Base-by-base conservation (phyloP, 37 sponge, comb jelly and placozoan species). In the Tethya wilhelma region DNA sequence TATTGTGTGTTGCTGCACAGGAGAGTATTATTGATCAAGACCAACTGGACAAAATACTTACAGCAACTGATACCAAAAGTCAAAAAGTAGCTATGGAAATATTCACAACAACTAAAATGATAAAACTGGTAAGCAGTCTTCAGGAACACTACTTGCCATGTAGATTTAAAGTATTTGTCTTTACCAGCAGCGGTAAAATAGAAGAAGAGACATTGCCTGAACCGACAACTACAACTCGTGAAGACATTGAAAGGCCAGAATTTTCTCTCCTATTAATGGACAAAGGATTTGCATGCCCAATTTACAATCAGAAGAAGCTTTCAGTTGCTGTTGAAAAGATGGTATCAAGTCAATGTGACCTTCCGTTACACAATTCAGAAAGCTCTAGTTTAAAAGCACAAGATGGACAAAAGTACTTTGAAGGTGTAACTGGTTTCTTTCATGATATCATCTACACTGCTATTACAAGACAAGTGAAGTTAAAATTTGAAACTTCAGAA, bases 281-380 rank as follows among this genome's bases (percentile, higher is more conserved):
- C 41, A n/a, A 34, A 29, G 75, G 75, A 59, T 19, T 53, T 38
- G n/a, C 14, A 22, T 74, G 60, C 30, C 59, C 41, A 38, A 34
- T 74, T 20, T 59, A 36, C 60, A 59, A 37, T 38, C 60, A 56
- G 38, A 38, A 56, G 4, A 38, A 59, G 41, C 41, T 59, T 5
- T 19, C 60, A 55, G 8, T 57, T 4, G 59, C 41, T 4, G 12
- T 59, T 38, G 7, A 9, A 74, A 8, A 19, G 6, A 59, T 59
- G 58, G 25, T 59, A 56, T 30, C 60, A 28, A 56, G 38, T 19
- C 75, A 59, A 43, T 71, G 71, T 28, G 49, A 71, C 49, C 44
- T 71, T 23, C 68, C 68, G 12, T 8, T 8, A 30, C n/a, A n/a
- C n/a, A n/a, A n/a, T n/a, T n/a, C n/a, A n/a, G n/a, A n/a, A n/a